Percentiles rank a stretch among this genome's conserved stretches.
Conservation (phyloP, 2,797 vertebrate species). For the Chaetophractus vellerosus region DNA sequence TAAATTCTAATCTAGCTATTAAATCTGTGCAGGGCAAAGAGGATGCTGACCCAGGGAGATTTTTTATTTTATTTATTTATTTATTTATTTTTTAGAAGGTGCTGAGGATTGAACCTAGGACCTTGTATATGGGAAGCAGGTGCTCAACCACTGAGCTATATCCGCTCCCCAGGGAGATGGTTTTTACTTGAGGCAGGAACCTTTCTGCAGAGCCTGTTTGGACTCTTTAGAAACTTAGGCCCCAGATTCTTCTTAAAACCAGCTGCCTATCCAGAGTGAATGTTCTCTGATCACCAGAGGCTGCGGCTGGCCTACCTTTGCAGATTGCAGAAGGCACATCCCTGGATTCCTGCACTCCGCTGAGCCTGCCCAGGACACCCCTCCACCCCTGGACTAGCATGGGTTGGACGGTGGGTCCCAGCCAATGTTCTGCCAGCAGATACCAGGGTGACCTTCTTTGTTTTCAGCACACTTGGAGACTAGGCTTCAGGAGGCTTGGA, state of each 20-base stretch:
- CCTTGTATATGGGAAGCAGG: too few species aligned
- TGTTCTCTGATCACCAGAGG: not conserved
- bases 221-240: not conserved
- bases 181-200: not conserved
- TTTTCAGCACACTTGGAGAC: not conserved
- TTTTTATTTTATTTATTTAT: too few species aligned
- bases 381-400: not conserved
- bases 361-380: not conserved
- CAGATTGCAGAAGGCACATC: not conserved
- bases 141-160: too few species aligned
- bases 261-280: not conserved
- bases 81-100: too few species aligned
- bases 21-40: not conserved
- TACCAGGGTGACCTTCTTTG: not conserved
- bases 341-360: constrained; percentile 4
- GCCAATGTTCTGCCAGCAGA: constrained; percentile 15
- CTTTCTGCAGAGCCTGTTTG: not conserved
- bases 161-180: not conserved
- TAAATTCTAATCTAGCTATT: constrained; percentile 71
- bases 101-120: too few species aligned
- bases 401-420: not conserved
- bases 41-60: not conserved
- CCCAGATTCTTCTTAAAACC: constrained; percentile 9
- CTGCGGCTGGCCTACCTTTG: not conserved
- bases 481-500: not conserved